These are phyloP conservation scores for Rhogogaster chlorosoma DNA, from an alignment of 2,888 invertebrate species.

Conservation along the genomic window DNA sequence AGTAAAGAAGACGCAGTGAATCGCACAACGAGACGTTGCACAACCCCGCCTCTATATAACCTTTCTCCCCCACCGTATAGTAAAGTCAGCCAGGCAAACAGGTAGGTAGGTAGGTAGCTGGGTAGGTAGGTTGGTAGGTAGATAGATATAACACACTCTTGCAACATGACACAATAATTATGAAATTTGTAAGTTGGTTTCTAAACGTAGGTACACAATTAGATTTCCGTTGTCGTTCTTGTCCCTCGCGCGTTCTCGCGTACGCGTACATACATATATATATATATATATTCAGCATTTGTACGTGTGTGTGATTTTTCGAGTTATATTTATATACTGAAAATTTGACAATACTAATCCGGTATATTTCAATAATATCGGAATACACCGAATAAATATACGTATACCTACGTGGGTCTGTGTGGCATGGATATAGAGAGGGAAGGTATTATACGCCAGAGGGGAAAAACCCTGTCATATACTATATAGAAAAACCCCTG, in stretches of 20 bases:
- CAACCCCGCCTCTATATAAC: slow-evolving; percentile 74
- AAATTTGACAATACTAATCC: neutral
- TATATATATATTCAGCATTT: neutral
- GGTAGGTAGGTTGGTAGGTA: slow-evolving; percentile 48
- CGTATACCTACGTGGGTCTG: neutral
- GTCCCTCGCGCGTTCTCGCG: neutral
- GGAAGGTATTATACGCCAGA: neutral
- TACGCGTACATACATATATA: neutral
- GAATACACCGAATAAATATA: neutral
- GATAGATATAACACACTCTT: slow-evolving; percentile 66
- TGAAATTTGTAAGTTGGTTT: slow-evolving; percentile 76
- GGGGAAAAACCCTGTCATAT: neutral
- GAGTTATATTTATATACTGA: neutral
- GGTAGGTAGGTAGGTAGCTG: slow-evolving; percentile 47
- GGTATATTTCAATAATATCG: neutral
- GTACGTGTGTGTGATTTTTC: neutral
- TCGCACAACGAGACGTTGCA: slow-evolving; percentile 69
- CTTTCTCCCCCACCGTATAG: slow-evolving; percentile 69
- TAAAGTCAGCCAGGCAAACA: slow-evolving; percentile 56
- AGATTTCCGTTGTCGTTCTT: slow-evolving; percentile 57
- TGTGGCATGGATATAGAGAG: neutral
- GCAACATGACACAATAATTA: slow-evolving; percentile 76
- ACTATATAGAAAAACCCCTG: neutral
- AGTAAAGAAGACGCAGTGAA: slow-evolving; percentile 68
- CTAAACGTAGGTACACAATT: slow-evolving; percentile 65